Evolutionary conservation across 2,888 invertebrate genomes (phyloP).

Genomic region (Aphrophora alni): DNA sequence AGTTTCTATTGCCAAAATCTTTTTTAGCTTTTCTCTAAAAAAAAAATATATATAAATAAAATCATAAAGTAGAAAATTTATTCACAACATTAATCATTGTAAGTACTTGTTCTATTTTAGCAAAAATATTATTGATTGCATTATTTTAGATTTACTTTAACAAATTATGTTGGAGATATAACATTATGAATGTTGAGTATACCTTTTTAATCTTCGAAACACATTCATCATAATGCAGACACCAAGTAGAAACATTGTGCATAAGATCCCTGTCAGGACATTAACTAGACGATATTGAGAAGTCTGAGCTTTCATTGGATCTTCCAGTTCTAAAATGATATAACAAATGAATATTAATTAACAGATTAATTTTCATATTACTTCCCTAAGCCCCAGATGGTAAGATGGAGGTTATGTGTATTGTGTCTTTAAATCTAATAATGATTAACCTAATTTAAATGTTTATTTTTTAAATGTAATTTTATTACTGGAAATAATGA

Average conservation of each 20-base stretch:
- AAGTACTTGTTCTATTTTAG: too few species aligned
- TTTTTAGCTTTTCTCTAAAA: slow-evolving; percentile 75
- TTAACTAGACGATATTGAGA: slow-evolving; percentile 65
- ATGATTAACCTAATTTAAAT: too few species aligned
- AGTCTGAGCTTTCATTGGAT: slow-evolving; percentile 53
- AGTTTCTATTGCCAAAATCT: slow-evolving; percentile 79
- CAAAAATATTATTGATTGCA: too few species aligned
- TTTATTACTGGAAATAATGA: too few species aligned
- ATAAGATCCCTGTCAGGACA: slow-evolving; percentile 66
- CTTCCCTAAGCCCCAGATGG: too few species aligned
- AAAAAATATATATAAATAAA: slow-evolving; percentile 25
- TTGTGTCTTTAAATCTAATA: too few species aligned
- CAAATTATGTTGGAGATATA: too few species aligned
- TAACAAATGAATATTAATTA: not conserved
- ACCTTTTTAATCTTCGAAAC: slow-evolving; percentile 72
- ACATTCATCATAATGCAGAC: slow-evolving; percentile 69
- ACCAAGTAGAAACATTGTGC: slow-evolving; percentile 66
- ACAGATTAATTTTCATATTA: not conserved
- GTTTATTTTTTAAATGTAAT: too few species aligned
- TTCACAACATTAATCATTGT: too few species aligned
- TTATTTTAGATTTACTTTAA: too few species aligned
- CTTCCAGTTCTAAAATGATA: slow-evolving; percentile 44
- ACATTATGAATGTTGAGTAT: slow-evolving; percentile 12
- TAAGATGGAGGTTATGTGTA: too few species aligned
- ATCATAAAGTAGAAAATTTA: too few species aligned